These are phyloP conservation scores for Zoanthus solanderi DNA, from an alignment of 92 coral and sea anemone genomes.

Conservation along the genomic window DNA sequence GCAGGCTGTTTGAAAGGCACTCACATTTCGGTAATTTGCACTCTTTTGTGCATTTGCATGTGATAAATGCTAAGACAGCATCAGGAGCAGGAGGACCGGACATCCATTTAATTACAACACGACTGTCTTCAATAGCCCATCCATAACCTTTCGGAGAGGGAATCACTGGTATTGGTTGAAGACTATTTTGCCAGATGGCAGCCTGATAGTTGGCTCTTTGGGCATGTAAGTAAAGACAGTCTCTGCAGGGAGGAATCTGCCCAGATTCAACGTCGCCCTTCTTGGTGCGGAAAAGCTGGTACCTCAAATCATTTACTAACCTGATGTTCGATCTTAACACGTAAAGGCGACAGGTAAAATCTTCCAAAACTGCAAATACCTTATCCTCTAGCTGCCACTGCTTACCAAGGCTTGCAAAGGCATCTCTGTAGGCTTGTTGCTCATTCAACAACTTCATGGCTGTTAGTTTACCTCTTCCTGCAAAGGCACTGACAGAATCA, in stretches of 20 bases:
- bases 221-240: conserved; percentile 47
- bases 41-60: too few relatives aligned
- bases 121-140: too few relatives aligned
- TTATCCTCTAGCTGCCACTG: conserved; percentile 62
- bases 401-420: conserved; percentile 54
- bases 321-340: conserved; percentile 49
- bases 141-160: conserved; percentile 61
- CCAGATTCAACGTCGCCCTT: conserved; percentile 65
- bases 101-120: too few relatives aligned
- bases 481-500: conserved; percentile 63
- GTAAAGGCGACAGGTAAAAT: conserved; percentile 63
- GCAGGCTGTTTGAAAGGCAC: too few relatives aligned
- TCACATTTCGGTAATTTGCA: too few relatives aligned
- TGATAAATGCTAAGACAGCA: too few relatives aligned
- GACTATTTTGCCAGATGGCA: conserved; percentile 61
- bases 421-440: conserved; percentile 46
- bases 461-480: conserved; percentile 56
- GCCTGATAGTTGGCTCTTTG: conserved; percentile 65
- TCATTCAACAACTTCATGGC: conserved; percentile 54
- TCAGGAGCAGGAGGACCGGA: too few relatives aligned
- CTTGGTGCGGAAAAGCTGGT: conserved; percentile 60
- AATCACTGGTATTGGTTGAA: conserved; percentile 59
- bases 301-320: conserved; percentile 61
- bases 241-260: conserved; percentile 71
- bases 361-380: conserved; percentile 42